Evolutionary conservation across 2,888 invertebrate genomes (phyloP).

Genomic region (Encarsia formosa): DNA sequence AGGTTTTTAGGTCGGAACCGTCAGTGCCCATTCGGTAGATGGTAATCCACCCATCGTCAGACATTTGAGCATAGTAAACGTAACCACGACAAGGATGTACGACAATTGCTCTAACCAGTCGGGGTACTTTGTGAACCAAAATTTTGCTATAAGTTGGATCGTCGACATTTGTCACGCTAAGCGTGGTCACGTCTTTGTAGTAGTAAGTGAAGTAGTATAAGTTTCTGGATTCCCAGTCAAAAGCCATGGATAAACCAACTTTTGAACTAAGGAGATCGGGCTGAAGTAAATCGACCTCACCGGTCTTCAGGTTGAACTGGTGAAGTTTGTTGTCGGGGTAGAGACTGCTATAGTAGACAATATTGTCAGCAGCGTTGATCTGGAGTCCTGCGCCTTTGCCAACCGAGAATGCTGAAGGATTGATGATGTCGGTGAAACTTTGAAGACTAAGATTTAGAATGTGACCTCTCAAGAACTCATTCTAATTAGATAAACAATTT

Average conservation of each 20-base stretch:
- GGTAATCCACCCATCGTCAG: neutral
- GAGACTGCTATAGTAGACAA: constrained; percentile 1
- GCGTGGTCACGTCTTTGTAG: constrained; percentile 3
- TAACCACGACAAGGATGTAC: constrained; percentile 14
- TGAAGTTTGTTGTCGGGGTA: constrained; percentile 6
- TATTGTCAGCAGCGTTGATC: neutral
- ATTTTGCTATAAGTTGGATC: constrained; percentile 13
- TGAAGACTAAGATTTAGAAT: neutral
- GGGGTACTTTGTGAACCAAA: neutral
- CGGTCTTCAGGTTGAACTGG: neutral
- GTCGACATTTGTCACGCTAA: constrained; percentile 7
- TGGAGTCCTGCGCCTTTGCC: neutral
- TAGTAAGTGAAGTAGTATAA: constrained; percentile 18
- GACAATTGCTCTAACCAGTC: neutral
- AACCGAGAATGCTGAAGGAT: constrained; percentile 1
- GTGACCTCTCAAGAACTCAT: neutral
- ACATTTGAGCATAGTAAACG: constrained; percentile 1
- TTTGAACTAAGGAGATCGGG: constrained; percentile 6
- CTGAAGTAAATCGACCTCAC: neutral
- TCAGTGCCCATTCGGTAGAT: constrained; percentile 5
- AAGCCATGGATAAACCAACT: constrained; percentile 1
- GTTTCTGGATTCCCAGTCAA: constrained; percentile 18
- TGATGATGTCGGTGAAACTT: neutral
- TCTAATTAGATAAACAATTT: neutral
- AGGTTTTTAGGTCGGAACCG: constrained; percentile 5